Conservation (phyloP, 2,797 vertebrate species). For the Paramormyrops hopkinsi region DNA sequence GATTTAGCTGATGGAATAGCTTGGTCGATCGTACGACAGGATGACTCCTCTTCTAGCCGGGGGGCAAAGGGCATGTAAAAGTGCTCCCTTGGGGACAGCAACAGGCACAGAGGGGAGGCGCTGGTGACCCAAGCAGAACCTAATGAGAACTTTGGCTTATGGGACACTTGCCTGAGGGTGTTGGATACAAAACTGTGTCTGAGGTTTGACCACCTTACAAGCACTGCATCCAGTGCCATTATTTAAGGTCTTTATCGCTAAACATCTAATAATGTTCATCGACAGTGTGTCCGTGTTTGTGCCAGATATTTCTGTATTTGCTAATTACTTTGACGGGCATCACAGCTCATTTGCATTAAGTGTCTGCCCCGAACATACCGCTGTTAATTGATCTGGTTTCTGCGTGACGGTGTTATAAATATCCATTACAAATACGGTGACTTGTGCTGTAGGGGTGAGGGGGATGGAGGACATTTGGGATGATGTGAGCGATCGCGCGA, state of each 20-base stretch:
- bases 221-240: background rate
- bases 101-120: background rate
- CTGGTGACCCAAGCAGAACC: background rate
- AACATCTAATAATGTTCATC: background rate
- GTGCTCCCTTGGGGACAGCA: background rate
- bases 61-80: background rate
- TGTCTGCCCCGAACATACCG: conserved; percentile 74
- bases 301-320: conserved; percentile 55
- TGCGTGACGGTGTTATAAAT: conserved; percentile 79
- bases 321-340: conserved; percentile 86
- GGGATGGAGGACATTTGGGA: conserved; percentile 53
- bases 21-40: background rate
- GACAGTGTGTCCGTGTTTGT: background rate
- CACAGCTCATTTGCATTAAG: conserved; percentile 93
- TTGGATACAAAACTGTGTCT: background rate
- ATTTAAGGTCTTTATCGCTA: background rate
- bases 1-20: background rate
- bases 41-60: background rate
- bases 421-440: conserved; percentile 31
- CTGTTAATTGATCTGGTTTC: conserved; percentile 81
- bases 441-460: background rate
- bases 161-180: background rate
- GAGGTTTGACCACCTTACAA: background rate
- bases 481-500: conserved; percentile 51
- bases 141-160: background rate